Conservation (phyloP, 2,113 vertebrate genomes). For the Catagonus wagneri region DNA sequence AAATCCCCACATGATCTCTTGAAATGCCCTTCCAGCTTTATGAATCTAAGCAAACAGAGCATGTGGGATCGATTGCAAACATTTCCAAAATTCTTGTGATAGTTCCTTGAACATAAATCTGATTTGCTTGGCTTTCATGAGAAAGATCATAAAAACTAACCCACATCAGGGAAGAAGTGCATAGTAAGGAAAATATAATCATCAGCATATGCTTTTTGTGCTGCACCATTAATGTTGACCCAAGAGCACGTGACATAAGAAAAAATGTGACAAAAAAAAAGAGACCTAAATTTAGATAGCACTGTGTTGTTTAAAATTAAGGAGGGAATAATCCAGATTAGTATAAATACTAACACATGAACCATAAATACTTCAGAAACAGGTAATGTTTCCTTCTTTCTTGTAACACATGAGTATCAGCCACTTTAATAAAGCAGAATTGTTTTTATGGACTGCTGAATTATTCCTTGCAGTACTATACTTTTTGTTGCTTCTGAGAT, state of each 20-base stretch:
- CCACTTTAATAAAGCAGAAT: slow-evolving; percentile 60
- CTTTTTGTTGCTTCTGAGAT: slow-evolving; percentile 1
- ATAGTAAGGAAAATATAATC: slow-evolving; percentile 18
- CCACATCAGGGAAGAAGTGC: slow-evolving; percentile 21
- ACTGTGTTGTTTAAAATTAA: background rate
- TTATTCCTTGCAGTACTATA: slow-evolving; percentile 1
- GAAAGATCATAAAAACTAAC: slow-evolving; percentile 59
- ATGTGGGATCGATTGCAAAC: slow-evolving; percentile 61
- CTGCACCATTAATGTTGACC: background rate
- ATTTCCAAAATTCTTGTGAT: slow-evolving; percentile 65
- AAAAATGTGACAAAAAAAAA: background rate
- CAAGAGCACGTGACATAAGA: background rate
- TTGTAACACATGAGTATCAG: background rate
- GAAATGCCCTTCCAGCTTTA: slow-evolving; percentile 62
- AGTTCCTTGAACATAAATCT: slow-evolving; percentile 60
- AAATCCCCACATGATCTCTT: slow-evolving; percentile 43
- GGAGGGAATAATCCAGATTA: slow-evolving; percentile 22
- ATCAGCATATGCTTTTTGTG: slow-evolving; percentile 29
- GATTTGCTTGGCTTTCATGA: slow-evolving; percentile 63
- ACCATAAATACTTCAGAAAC: background rate
- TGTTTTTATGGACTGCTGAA: slow-evolving; percentile 45
- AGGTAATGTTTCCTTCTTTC: background rate
- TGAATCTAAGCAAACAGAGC: slow-evolving; percentile 58
- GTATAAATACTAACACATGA: background rate
- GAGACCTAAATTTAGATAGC: background rate